Base-by-base conservation (phyloP, 2,888 invertebrate species). In the Unio pictorum region DNA sequence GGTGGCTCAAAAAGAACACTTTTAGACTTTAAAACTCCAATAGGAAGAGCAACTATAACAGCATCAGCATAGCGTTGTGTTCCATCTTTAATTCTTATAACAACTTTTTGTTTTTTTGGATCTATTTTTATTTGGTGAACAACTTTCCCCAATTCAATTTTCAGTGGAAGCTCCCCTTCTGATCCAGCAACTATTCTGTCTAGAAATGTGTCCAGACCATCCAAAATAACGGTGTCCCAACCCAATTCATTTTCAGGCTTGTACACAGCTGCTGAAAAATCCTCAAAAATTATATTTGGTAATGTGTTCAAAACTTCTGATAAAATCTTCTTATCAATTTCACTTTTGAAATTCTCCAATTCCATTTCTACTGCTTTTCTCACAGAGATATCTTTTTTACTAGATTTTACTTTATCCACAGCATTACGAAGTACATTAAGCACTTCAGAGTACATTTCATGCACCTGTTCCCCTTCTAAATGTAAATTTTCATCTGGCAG, bases 31-130 rank as follows among this genome's bases (percentile, higher is more conserved):
- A 86, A 64, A 3, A 84, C 79, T 20, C 81, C 78, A 1, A 81
- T 26, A 3, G 87, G 86, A 8, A 87, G 72, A n/a, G 87, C 83
- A 28, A 87, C 76, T 26, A 87, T 74, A n/a, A 85, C 84, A 54
- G 79, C 74, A 68, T 86, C 85, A 63, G 80, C 85, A 7, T 66
- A 55, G 1, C 73, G 64, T 61, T 85, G 85, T 18, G 74, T 74
- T 55, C 82, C 77, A 72, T 84, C 85, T 55, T 64, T 70, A 34
- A 82, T 80, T 15, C 86, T 66, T 7, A 86, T 74, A 7, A 83
- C 45, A 55, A 86, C 81, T 67, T 84, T 82, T 20, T 73, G 68
- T 34, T 73, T 71, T 28, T 77, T 73, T 7, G 74, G 71, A 71
- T 81, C 80, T 0, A 85, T 71, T 61, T 81, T 75, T 28, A 86